Evolutionary conservation across 2,888 invertebrate species (phyloP), one percentile per base, ranked within the genome.

Genomic region (Abrostola triplasia): DNA sequence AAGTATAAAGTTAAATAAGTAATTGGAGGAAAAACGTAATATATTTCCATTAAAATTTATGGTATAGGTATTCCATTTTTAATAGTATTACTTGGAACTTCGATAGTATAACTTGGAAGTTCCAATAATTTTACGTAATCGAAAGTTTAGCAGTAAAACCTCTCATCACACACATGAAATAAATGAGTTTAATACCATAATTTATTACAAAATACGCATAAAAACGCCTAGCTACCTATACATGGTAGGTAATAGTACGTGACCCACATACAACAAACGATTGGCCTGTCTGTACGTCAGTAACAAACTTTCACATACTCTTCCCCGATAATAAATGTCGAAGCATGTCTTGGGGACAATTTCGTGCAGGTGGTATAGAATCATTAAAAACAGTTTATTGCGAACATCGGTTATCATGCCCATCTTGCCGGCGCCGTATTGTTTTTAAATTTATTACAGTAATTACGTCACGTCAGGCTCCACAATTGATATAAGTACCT

Each of bases 381-480:
- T 86, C 89, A 90, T 93, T 90, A 90, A 87, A 88, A 84, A 87
- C 82, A 82, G 84, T 90, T 90, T 90, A 89, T 86, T 84, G 82
- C 82, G 76, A 79, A 81, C 87, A 85, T 86, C 80, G 86, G 84
- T 82, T 89, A 91, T 90, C 89, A 85, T 70, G 53, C 84, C 87
- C 88, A 88, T 90, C 88, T 89, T 88, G 67, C 13, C 7, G 69
- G 73, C 85, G 87, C 89, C 88, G 88, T 92, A 90, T 90, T 91
- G 90, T 88, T 89, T 90, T 90, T 86, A 85, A 88, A 89, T 91
- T 90, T 92, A 92, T 90, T 86, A 87, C 86, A 74, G 85, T 86
- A 90, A 91, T 92, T 91, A 90, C 85, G 84, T 85, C 84, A 88
- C 88, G 86, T 88, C 73, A 73, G 59, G 60, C 42, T 69, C 48